Base-by-base conservation (phyloP, 2,888 invertebrate genomes). In the Epinotia brunnichana region DNA sequence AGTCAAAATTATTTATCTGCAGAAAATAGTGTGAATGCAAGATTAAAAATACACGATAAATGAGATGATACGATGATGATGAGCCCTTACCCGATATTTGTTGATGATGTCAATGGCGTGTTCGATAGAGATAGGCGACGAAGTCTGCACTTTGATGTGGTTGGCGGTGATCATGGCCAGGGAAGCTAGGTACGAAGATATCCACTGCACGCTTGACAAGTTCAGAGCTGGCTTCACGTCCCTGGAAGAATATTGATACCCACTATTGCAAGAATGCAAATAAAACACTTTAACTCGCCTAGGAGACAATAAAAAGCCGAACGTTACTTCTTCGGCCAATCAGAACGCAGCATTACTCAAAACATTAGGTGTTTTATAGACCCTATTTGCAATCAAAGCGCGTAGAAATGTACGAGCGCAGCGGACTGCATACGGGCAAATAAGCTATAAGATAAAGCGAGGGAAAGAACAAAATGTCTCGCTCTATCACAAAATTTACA, bases 31-130 rank as follows among this genome's bases (percentile, higher is more conserved):
- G 29, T 29, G 29, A 7, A 0, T 7, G 7, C 29, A 29, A 29
- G 29, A 29, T 7, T 3, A 3, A 3, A 29, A 1, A 29, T 29
- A 5, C 29, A 5, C n/a, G n/a, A n/a, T n/a, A n/a, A n/a, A n/a
- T n/a, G n/a, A n/a, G n/a, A n/a, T n/a, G n/a, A n/a, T n/a, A n/a
- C n/a, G n/a, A n/a, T 44, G 44, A 13, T 44, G 3, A 13, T 44
- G 44, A 44, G 3, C 44, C 0, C 39, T 75, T 78, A 91, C 91
- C 84, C 80, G 88, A 76, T 90, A 90, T 68, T 87, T 80, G 63
- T 91, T 90, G 15, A 91, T 90, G 3, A 89, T 78, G 39, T 90
- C 84, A n/a, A 91, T 83, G 1, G 87, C 57, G 66, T 89, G 86
- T 2, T 87, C 87, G 0, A 79, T 51, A 11, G 87, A 82, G 4